Conservation (phyloP, 53 echinoderm and acorn worm species). For the Actinopyga echinites region DNA sequence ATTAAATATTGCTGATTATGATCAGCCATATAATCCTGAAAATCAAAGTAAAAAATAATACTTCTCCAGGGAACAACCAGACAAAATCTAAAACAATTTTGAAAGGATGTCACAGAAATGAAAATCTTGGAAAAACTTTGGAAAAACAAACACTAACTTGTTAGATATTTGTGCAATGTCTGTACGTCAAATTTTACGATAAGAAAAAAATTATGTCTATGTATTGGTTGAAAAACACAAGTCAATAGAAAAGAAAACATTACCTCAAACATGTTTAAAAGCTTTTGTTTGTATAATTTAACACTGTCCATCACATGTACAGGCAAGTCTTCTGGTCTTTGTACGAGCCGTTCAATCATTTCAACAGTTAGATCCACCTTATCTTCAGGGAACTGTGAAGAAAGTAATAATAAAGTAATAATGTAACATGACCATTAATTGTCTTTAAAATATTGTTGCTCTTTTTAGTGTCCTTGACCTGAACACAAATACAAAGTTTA, state of each 20-base stretch:
- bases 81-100: no score
- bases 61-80: no score
- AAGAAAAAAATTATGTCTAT: not conserved
- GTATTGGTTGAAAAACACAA: not conserved
- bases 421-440: no score
- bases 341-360: slow-evolving; percentile 86
- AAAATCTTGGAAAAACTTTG: not conserved
- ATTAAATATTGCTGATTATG: slow-evolving; percentile 98
- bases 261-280: slow-evolving; percentile 96
- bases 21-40: slow-evolving; percentile 97
- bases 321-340: slow-evolving; percentile 89
- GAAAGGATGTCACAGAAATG: no score
- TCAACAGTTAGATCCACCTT: slow-evolving; percentile 75
- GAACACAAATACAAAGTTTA: no score
- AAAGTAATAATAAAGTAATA: no score
- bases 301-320: slow-evolving; percentile 75
- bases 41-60: no score
- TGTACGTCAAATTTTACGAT: not conserved
- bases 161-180: not conserved
- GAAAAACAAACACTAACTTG: not conserved
- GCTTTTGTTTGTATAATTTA: slow-evolving; percentile 75
- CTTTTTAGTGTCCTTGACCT: no score
- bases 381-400: slow-evolving; percentile 57
- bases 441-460: no score
- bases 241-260: not conserved